phyloP scores from a whole-genome alignment of 35 echinoderm and acorn worm species.

The Apostichopus californicus region DNA sequence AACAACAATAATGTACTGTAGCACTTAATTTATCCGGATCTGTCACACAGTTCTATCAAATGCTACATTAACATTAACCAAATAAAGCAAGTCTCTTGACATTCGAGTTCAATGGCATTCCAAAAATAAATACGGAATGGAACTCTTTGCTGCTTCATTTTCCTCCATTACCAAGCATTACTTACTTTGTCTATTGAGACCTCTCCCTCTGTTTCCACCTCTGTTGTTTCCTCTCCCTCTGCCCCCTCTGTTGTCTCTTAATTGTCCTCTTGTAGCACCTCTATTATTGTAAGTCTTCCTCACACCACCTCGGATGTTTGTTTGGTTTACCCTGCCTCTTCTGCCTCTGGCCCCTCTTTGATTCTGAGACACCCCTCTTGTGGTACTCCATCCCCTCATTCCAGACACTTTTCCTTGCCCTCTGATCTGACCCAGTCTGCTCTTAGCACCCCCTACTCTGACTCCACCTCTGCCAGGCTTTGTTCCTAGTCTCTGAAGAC shows the following conservation, averaged over 20 bases:
- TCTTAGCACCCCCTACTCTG: conserved; percentile 1
- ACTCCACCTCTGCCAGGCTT: conserved; percentile 3
- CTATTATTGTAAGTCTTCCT: background rate
- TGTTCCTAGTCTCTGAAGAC: conserved; percentile 64
- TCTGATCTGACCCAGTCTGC: conserved; percentile 16
- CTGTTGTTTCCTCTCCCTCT: conserved; percentile 32
- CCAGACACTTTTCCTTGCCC: background rate
- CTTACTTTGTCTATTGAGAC: background rate
- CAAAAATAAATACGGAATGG: too few species aligned
- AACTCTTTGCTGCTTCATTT: too few species aligned
- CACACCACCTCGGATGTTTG: conserved; percentile 2
- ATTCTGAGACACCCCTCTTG: conserved; percentile 51
- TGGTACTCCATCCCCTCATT: conserved; percentile 24
- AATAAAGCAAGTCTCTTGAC: too few species aligned
- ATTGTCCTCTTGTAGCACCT: background rate
- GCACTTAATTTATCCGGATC: too few species aligned
- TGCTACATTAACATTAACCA: too few species aligned
- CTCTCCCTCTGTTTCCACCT: background rate
- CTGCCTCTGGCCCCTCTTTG: conserved; percentile 30
- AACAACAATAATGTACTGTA: too few species aligned
- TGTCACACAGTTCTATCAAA: too few species aligned
- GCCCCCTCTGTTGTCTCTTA: conserved; percentile 34
- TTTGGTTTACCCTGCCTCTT: conserved; percentile 45
- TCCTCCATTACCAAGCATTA: background rate
- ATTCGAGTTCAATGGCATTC: too few species aligned